Evolutionary conservation across 2,797 vertebrate genomes (phyloP).

Genomic region (Pangasius larnaudii): DNA sequence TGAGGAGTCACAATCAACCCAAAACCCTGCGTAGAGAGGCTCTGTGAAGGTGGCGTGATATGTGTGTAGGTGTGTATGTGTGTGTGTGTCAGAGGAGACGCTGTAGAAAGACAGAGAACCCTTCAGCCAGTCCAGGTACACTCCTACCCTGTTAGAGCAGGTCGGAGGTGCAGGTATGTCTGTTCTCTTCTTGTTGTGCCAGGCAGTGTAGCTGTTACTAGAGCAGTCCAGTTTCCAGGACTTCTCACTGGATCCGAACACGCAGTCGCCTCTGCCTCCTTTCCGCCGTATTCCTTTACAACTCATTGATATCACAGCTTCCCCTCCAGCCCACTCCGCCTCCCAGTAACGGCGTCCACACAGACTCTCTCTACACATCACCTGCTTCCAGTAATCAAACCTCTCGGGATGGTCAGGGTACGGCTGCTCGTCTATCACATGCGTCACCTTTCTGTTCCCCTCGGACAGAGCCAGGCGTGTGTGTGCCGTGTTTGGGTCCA

Average conservation of each 20-base stretch:
- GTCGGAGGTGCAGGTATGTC: slow-evolving; percentile 18
- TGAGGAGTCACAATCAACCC: slow-evolving; percentile 18
- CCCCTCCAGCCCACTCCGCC: slow-evolving; percentile 41
- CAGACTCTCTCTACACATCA: slow-evolving; percentile 48
- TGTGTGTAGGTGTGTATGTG: not conserved
- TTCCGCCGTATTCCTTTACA: slow-evolving; percentile 45
- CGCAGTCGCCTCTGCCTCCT: slow-evolving; percentile 27
- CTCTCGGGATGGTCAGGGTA: slow-evolving; percentile 52
- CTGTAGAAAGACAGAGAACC: slow-evolving; percentile 56
- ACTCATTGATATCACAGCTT: slow-evolving; percentile 32
- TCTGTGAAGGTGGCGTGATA: slow-evolving; percentile 12
- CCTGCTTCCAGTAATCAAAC: slow-evolving; percentile 43
- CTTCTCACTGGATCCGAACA: slow-evolving; percentile 45
- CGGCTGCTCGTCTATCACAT: slow-evolving; percentile 8
- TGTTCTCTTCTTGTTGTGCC: slow-evolving; percentile 34
- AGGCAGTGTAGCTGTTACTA: slow-evolving; percentile 37
- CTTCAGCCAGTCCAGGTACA: slow-evolving; percentile 40
- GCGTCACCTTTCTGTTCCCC: slow-evolving; percentile 20
- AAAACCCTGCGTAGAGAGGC: slow-evolving; percentile 33
- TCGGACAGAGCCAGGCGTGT: slow-evolving; percentile 42
- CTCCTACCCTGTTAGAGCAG: slow-evolving; percentile 42
- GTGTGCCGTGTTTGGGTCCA: slow-evolving; percentile 46
- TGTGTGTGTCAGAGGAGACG: not conserved
- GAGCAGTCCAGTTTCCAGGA: slow-evolving; percentile 51
- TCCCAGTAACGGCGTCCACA: slow-evolving; percentile 52